phyloP scores from a whole-genome alignment of 30 jellyfish, hydroid and myxozoan species.

The Aurelia coerulea region DNA sequence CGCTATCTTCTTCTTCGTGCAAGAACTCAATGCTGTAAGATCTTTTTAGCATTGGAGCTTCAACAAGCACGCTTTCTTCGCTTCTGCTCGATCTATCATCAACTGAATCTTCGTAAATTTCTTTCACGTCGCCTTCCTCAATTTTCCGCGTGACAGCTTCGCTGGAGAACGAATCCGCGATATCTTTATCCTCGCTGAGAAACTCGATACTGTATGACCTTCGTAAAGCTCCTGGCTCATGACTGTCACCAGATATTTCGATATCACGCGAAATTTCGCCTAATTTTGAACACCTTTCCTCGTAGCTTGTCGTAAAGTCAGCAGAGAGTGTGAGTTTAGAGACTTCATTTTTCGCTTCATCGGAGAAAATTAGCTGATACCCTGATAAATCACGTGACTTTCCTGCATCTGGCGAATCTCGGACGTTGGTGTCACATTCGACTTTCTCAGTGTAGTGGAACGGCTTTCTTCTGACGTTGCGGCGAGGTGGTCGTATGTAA shows the following conservation, averaged over 20 bases:
- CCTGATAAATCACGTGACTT: slow-evolving; percentile 24
- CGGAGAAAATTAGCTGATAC: slow-evolving; percentile 21
- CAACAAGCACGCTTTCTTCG: neutral
- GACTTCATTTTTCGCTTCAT: slow-evolving; percentile 40
- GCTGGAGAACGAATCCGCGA: slow-evolving; percentile 16
- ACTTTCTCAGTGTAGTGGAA: slow-evolving; percentile 57
- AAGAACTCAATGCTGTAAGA: slow-evolving; percentile 61
- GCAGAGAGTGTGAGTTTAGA: slow-evolving; percentile 37
- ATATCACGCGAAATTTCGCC: slow-evolving; percentile 3
- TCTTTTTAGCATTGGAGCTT: slow-evolving; percentile 24
- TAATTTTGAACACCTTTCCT: slow-evolving; percentile 15
- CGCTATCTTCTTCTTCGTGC: slow-evolving; percentile 31
- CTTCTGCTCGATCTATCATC: neutral
- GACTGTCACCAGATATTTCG: slow-evolving; percentile 24
- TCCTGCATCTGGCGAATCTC: neutral
- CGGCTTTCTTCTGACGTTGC: neutral
- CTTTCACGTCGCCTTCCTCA: slow-evolving; percentile 39
- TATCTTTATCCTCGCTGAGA: slow-evolving; percentile 17
- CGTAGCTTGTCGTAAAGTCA: slow-evolving; percentile 36
- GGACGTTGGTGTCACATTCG: slow-evolving; percentile 4
- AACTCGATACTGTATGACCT: slow-evolving; percentile 64
- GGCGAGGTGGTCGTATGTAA: slow-evolving; percentile 4
- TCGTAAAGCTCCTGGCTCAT: slow-evolving; percentile 2
- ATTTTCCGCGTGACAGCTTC: slow-evolving; percentile 40
- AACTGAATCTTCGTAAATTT: slow-evolving; percentile 30